Conservation (phyloP, 2,797 vertebrate species). For the Gadopsis marmoratus region DNA sequence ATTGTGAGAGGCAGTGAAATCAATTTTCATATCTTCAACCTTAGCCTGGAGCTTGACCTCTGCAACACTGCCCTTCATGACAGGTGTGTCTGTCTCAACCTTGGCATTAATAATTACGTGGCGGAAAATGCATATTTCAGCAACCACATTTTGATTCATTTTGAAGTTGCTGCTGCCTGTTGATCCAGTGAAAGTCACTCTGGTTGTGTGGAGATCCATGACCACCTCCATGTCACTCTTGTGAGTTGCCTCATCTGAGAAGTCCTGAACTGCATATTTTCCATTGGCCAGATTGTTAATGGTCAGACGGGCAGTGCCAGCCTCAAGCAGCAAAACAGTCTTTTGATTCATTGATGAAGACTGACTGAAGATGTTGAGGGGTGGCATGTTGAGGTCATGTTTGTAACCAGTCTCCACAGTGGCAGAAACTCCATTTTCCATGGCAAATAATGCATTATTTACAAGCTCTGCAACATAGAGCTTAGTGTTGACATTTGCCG, state of each 20-base stretch:
- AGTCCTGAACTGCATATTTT: conserved; percentile 83
- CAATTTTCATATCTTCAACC: conserved; percentile 83
- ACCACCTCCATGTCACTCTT: conserved; percentile 83
- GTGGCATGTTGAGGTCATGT: conserved; percentile 88
- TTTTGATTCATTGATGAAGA: conserved; percentile 82
- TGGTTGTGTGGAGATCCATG: conserved; percentile 81
- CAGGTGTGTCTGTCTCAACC: conserved; percentile 87
- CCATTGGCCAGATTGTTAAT: conserved; percentile 84
- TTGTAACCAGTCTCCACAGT: conserved; percentile 85
- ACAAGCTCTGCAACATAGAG: conserved; percentile 85
- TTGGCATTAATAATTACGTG: conserved; percentile 83
- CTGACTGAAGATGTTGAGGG: conserved; percentile 87
- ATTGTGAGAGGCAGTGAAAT: conserved; percentile 87
- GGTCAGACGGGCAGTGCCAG: conserved; percentile 78
- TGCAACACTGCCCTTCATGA: conserved; percentile 85
- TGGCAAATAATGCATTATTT: conserved; percentile 80
- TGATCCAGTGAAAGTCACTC: conserved; percentile 82
- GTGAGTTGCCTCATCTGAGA: conserved; percentile 88
- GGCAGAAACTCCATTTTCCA: conserved; percentile 84
- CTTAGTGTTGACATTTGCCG: conserved; percentile 81
- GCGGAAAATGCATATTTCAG: conserved; percentile 84
- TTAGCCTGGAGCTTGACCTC: conserved; percentile 83
- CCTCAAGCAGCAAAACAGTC: conserved; percentile 80
- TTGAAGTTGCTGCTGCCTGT: conserved; percentile 85
- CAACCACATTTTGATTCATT: conserved; percentile 85